Evolutionary conservation across 1,140 invertebrate species (phyloP), one percentile per base, ranked within the genome.

Genomic region (Rhopalosiphum maidis): DNA sequence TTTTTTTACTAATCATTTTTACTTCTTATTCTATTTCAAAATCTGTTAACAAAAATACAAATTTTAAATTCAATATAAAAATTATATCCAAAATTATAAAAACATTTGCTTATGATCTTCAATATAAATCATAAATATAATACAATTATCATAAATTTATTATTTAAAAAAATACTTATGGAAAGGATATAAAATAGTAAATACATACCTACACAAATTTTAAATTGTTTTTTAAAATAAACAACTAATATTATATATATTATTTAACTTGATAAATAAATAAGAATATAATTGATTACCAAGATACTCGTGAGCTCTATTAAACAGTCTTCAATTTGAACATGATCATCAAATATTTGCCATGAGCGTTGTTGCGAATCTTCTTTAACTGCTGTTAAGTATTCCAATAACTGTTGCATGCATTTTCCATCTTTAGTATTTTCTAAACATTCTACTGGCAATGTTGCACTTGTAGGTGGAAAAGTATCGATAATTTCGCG

Each of bases 311-410:
- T 97, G n/a, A 99, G 95, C 95, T 99, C 97, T 89, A 97, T 96
- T 22, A 99, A 96, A 94, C 98, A 97, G 94, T 97, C 97, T 87
- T 97, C 96, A 95, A 99, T 99, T 93, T 97, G 97, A 92, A 96
- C 96, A 94, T 99, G 98, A 95, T 99, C 98, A 95, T 99, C 98
- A 95, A 99, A 97, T 15, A 99, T 95, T 95, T 98, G 98, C 98
- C 98, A 99, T 94, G 97, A 98, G 94, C 98, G 96, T 94, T 99
- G 98, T 95, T 99, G 98, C 1, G 98, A 98, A 95, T 99, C 98
- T 95, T 98, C 98, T 94, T 98, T 98, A 94, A 98, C 98, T 87
- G 97, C 97, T 25, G 97, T 97, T 91, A 99, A 95, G 94, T 98
- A 97, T 60, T 96, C 96, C 94, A 99, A 97, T 91, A 98, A 97